Percentiles rank a stretch among this genome's conserved stretches.
phyloP scores from a whole-genome alignment of 1,140 invertebrate species.

The Spodoptera frugiperda region DNA sequence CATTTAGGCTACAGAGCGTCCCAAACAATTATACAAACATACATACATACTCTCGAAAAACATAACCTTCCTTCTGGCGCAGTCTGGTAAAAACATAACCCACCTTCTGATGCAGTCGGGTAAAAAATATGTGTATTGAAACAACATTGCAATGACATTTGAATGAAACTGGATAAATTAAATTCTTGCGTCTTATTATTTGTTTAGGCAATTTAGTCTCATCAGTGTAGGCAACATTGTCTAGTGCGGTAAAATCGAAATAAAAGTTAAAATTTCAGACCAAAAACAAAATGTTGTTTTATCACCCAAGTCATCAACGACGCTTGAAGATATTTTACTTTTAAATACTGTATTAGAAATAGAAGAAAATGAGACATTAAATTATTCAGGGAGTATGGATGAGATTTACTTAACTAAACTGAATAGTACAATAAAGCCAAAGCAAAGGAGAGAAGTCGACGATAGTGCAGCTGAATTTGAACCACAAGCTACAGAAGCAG shows the following conservation, averaged over 20 bases:
- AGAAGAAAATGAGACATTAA: slow-evolving; percentile 65
- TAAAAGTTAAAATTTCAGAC: slow-evolving; percentile 62
- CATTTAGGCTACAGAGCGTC: too few relatives aligned
- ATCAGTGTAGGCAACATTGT: too few relatives aligned
- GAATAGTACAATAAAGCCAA: slow-evolving; percentile 65
- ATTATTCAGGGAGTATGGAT: slow-evolving; percentile 69
- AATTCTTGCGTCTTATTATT: too few relatives aligned
- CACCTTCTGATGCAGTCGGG: too few relatives aligned
- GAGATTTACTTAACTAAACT: slow-evolving; percentile 75
- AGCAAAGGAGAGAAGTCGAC: slow-evolving; percentile 62
- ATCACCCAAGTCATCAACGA: slow-evolving; percentile 58
- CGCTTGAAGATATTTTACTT: slow-evolving; percentile 64
- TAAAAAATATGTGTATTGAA: neutral
- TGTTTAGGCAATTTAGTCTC: too few relatives aligned
- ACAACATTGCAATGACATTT: too few relatives aligned
- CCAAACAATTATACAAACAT: too few relatives aligned
- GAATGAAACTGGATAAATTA: too few relatives aligned
- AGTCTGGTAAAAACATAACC: too few relatives aligned
- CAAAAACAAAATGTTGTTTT: slow-evolving; percentile 53
- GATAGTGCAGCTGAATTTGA: neutral
- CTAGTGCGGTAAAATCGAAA: neutral
- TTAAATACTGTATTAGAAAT: slow-evolving; percentile 71
- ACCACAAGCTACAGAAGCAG: neutral
- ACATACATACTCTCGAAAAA: too few relatives aligned
- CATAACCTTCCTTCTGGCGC: too few relatives aligned